Evolutionary conservation across 2,113 vertebrate species (phyloP), one percentile per base, ranked within the genome.

Genomic region (Mormyrus iriodes): DNA sequence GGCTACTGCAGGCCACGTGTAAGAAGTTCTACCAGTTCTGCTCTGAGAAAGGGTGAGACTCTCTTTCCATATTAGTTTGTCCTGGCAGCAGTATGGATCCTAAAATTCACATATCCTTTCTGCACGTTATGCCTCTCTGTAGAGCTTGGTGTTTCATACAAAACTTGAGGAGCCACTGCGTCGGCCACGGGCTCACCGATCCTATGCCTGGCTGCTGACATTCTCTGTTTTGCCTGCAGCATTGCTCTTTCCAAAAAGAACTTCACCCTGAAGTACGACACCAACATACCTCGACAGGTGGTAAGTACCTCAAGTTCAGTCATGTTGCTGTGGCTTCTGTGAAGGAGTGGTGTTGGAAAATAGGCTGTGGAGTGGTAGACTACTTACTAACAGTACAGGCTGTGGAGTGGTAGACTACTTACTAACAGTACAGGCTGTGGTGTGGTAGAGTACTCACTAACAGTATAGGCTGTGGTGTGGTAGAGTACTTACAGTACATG

Each of bases 1-100:
- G 96, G 51, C 92, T 97, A 48, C 92, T 97, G 35, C 96, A 97
- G 93, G 96, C 96, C 0, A 96, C 96, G 1, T 97, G 96, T 87
- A 97, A 97, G 92, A 96, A 96, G 94, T 97, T 97, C 91, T 96
- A 96, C 91, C 96, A 97, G 91, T 97, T 96, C 91, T 97, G 96
- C 93, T 96, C 95, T 88, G 95, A 95, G 91, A 94, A 96, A 92
- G 96, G 96, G 96, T 97, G 91, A 95, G 96, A n/a, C 48, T 3
- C 48, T 52, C 48, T 53, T 19, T 19, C 51, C 9, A 35, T 15
- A 6, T 39, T 55, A 15, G 13, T 53, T 3, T 86, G 83, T 55
- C 27, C 49, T 17, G 17, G 35, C 27, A 19, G 85, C 31, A 55
- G 84, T n/a, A n/a, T n/a, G n/a, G n/a, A n/a, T n/a, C 46, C 46